Base-by-base conservation (phyloP, 2,113 vertebrate genomes). In the Eira barbara region DNA sequence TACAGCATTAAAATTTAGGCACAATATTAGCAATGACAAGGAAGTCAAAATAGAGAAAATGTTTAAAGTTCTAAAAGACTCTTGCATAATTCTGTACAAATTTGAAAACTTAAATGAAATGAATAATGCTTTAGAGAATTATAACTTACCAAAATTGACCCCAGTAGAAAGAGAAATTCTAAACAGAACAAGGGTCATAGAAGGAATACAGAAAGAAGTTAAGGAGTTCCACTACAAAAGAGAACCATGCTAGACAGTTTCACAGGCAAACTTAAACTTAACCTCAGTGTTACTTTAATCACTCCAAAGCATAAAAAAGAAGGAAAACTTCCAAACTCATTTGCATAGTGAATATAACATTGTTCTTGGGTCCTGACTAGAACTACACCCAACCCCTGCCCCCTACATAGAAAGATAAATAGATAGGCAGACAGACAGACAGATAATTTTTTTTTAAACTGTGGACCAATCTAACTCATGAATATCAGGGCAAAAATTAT, bases 101-200 rank as follows among this genome's bases (percentile, higher is more conserved):
- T 74, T n/a, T 67, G 49, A 96, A 97, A 95, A 82, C 5, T n/a
- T 79, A 69, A 25, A 78, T 88, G 45, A 95, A 97, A 95, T 67
- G 42, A 27, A 80, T 31, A 86, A 69, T 47, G 92, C 91, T 94
- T 94, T 80, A 74, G 61, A 86, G 39, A 93, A 93, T 93, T 71
- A 89, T 89, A 96, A 93, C 86, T 91, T 97, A 93, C 3, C 81
- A 97, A 90, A 96, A 93, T 11, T 96, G 81, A 96, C 73, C 89
- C 45, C 71, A 91, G 59, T 79, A 93, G 89, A 94, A 91, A 97
- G 42, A 96, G 61, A 95, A 95, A 94, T 31, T 67, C 85, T 91
- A 97, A 87, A 92, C 6, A 90, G 59, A 90, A 39, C 63, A 94
- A 67, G 25, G 34, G 4, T 85, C 49, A 91, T 65, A 78, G 21